Percentiles rank a stretch among this genome's conserved stretches.
Conservation (phyloP, 2,797 vertebrate species). For the Pampus argenteus region DNA sequence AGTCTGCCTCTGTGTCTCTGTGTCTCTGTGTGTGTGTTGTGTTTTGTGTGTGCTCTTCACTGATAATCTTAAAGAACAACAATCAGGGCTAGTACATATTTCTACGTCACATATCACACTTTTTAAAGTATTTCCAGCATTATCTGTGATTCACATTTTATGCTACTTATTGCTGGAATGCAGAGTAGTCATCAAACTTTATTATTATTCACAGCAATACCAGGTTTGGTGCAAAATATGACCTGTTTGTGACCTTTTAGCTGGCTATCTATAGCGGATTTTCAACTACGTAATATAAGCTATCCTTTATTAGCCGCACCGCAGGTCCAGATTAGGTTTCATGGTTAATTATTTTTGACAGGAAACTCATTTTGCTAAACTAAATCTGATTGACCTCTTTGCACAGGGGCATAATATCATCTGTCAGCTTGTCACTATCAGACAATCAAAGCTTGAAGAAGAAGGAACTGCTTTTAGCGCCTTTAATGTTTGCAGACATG, state of each 20-base stretch:
- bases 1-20: slow-evolving; percentile 33
- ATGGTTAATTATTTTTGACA: background rate
- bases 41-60: background rate
- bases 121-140: background rate
- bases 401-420: no score
- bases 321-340: slow-evolving; percentile 11
- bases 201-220: no score
- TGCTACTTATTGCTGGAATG: background rate
- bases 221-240: background rate
- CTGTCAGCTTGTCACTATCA: background rate
- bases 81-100: background rate
- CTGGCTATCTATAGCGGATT: slow-evolving; percentile 23
- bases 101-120: background rate
- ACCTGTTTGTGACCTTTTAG: slow-evolving; percentile 17
- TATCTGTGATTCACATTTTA: background rate
- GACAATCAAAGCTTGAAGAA: background rate
- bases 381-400: background rate
- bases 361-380: background rate
- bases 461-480: background rate
- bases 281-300: slow-evolving; percentile 11
- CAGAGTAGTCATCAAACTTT: background rate
- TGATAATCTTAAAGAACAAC: slow-evolving; percentile 4
- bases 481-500: background rate
- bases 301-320: background rate
- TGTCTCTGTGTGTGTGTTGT: slow-evolving; percentile 21